These are phyloP conservation scores for Bicyclus anynana DNA, from an alignment of 1,140 invertebrate species.

Conservation along the genomic window DNA sequence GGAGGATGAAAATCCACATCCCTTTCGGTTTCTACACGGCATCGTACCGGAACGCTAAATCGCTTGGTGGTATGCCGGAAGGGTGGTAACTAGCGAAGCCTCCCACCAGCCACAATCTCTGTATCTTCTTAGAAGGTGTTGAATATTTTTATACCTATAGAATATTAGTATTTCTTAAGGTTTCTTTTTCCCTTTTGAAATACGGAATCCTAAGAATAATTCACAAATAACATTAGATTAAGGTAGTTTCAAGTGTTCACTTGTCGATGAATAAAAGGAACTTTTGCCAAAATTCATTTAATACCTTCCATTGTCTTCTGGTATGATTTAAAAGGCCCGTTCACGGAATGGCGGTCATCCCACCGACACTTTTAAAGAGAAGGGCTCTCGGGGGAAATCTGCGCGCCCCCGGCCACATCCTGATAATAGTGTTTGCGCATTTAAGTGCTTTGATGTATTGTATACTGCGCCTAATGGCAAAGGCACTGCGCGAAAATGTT, in stretches of 20 bases:
- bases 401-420: constrained; percentile 47
- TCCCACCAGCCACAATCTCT: too few relatives aligned
- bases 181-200: too few relatives aligned
- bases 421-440: constrained; percentile 74
- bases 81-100: too few relatives aligned
- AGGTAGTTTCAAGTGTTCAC: constrained; percentile 16
- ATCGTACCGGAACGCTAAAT: too few relatives aligned
- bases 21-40: too few relatives aligned
- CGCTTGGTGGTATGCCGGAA: too few relatives aligned
- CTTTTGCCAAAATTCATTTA: constrained; percentile 19
- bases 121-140: too few relatives aligned
- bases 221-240: constrained; percentile 4
- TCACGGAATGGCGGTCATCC: constrained; percentile 52
- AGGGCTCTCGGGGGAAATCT: constrained; percentile 68
- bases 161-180: too few relatives aligned
- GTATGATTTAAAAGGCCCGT: constrained; percentile 43
- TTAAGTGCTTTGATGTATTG: constrained; percentile 60
- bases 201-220: too few relatives aligned
- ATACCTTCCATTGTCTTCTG: constrained; percentile 23
- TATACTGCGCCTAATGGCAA: constrained; percentile 41
- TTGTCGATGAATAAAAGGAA: too few relatives aligned
- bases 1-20: too few relatives aligned
- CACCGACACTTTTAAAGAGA: constrained; percentile 63
- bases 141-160: too few relatives aligned
- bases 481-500: neutral